phyloP scores from a whole-genome alignment of 2,888 invertebrate species.

The Ectemnius continuus region DNA sequence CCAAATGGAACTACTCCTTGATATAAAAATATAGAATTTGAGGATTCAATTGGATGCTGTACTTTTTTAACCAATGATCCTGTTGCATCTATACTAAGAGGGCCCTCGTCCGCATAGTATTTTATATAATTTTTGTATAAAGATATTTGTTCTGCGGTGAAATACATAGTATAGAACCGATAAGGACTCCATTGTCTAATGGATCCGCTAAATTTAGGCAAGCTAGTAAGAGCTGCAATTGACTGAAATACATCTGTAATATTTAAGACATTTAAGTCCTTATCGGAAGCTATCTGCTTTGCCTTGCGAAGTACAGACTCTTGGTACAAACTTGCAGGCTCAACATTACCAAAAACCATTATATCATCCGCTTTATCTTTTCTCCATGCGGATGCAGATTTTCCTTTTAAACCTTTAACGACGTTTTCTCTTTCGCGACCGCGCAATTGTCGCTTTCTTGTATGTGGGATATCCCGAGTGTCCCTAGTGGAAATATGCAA shows the following conservation, averaged over 20 bases:
- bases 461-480: neutral
- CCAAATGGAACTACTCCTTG: slow-evolving; percentile 42
- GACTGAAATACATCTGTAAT: neutral
- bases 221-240: neutral
- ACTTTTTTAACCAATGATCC: slow-evolving; percentile 44
- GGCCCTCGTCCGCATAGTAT: slow-evolving; percentile 7
- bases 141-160: neutral
- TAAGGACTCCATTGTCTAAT: neutral
- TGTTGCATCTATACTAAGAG: slow-evolving; percentile 57
- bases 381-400: slow-evolving; percentile 44
- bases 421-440: neutral
- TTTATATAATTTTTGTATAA: neutral
- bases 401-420: slow-evolving; percentile 38
- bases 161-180: neutral
- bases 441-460: neutral
- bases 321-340: slow-evolving; percentile 27
- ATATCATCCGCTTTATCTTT: slow-evolving; percentile 32
- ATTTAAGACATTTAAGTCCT: neutral
- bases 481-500: neutral
- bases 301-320: neutral
- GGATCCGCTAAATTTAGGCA: neutral
- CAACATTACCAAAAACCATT: slow-evolving; percentile 44
- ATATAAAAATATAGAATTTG: slow-evolving; percentile 50
- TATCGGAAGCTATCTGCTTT: neutral
- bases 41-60: slow-evolving; percentile 33